phyloP scores from a whole-genome alignment of 2,113 vertebrate genomes.

The Plotosus lineatus region DNA sequence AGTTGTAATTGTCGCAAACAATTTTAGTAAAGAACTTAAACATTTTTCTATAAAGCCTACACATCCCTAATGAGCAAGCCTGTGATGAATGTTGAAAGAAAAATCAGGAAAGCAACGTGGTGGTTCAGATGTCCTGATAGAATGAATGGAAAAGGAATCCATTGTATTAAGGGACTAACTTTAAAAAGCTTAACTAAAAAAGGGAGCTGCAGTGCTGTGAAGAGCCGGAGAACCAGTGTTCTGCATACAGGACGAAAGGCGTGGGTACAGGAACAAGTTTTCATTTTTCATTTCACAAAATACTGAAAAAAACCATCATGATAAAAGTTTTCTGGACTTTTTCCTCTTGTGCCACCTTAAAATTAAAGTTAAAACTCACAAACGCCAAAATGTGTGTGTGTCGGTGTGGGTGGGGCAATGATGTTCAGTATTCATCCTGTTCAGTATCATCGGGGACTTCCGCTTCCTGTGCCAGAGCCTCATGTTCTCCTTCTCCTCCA shows the following conservation, averaged over 20 bases:
- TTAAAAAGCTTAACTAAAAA: too few relatives aligned
- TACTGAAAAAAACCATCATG: constrained; percentile 75
- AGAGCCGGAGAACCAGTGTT: constrained; percentile 55
- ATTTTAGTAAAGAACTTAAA: too few relatives aligned
- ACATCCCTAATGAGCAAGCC: too few relatives aligned
- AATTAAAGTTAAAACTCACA: constrained; percentile 53
- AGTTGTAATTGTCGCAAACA: too few relatives aligned
- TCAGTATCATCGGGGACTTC: constrained; percentile 82
- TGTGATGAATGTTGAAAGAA: too few relatives aligned
- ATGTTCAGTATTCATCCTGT: constrained; percentile 93
- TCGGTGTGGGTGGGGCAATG: not conserved
- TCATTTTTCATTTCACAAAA: constrained; percentile 75
- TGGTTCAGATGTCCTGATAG: too few relatives aligned
- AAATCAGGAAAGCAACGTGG: too few relatives aligned
- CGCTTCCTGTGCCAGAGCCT: constrained; percentile 84
- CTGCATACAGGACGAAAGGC: constrained; percentile 41
- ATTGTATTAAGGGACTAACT: too few relatives aligned
- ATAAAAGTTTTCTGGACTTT: constrained; percentile 35
- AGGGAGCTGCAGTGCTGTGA: constrained; percentile 20
- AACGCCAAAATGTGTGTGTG: constrained; percentile 50
- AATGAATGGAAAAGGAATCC: too few relatives aligned
- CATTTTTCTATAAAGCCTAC: too few relatives aligned
- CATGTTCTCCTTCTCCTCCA: constrained; percentile 84
- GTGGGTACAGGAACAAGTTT: constrained; percentile 63
- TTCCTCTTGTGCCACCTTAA: constrained; percentile 3